Percentiles rank a stretch among this genome's conserved stretches.
Conservation (phyloP, 1,140 invertebrate genomes). For the Drosophila pectinifera region DNA sequence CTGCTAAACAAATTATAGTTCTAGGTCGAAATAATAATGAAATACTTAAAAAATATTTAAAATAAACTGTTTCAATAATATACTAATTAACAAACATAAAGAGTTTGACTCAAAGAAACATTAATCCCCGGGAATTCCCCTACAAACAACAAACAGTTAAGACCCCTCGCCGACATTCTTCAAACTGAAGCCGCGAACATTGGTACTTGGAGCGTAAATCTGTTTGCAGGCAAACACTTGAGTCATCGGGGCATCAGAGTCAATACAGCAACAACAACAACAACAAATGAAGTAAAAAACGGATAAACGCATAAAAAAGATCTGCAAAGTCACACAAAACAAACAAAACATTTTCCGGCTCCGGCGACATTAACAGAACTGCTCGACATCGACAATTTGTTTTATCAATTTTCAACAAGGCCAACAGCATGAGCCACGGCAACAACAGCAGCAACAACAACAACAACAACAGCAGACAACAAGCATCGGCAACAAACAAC, state of each 20-base stretch:
- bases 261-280: neutral
- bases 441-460: slow-evolving; percentile 44
- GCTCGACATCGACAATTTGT: slow-evolving; percentile 84
- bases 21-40: neutral
- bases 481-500: slow-evolving; percentile 45
- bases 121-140: neutral
- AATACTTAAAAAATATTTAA: neutral
- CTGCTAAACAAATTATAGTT: neutral
- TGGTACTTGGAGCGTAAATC: slow-evolving; percentile 48
- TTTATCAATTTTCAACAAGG: slow-evolving; percentile 84
- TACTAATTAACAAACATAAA: neutral
- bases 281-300: slow-evolving; percentile 35
- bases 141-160: slow-evolving; percentile 7
- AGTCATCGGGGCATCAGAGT: slow-evolving; percentile 18
- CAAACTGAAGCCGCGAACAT: slow-evolving; percentile 41
- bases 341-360: slow-evolving; percentile 84
- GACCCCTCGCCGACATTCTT: slow-evolving; percentile 5
- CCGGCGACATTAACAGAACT: slow-evolving; percentile 84
- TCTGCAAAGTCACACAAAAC: slow-evolving; percentile 75
- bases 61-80: neutral
- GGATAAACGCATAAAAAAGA: slow-evolving; percentile 53
- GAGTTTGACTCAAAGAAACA: slow-evolving; percentile 1
- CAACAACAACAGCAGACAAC: slow-evolving; percentile 38
- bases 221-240: slow-evolving; percentile 61
- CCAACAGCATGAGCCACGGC: slow-evolving; percentile 47